phyloP scores from a whole-genome alignment of 1,140 invertebrate genomes.

The Saxidomus purpurata region DNA sequence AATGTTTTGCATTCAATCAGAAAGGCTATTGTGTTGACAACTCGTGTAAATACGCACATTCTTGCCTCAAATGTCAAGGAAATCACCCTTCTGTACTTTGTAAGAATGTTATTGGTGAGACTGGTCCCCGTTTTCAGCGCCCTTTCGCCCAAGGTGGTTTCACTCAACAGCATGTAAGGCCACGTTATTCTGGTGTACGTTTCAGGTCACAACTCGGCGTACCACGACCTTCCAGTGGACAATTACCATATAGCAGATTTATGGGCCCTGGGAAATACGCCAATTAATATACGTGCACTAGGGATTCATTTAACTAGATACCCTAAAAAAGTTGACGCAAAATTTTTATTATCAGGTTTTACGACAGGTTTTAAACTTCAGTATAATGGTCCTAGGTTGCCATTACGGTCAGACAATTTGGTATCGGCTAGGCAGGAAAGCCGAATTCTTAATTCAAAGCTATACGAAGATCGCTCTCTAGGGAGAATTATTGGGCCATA shows the following conservation, averaged over 20 bases:
- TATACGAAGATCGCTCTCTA: background rate
- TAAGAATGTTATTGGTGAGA: background rate
- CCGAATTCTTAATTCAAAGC: background rate
- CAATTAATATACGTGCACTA: background rate
- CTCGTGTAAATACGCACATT: background rate
- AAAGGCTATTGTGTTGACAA: background rate
- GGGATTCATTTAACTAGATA: background rate
- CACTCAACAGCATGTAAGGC: too few species aligned
- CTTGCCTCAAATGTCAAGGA: background rate
- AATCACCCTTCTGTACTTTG: background rate
- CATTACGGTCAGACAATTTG: background rate
- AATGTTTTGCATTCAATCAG: background rate
- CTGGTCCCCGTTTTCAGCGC: too few species aligned
- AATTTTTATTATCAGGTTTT: slow-evolving; percentile 2
- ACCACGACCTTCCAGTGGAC: background rate
- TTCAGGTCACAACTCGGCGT: background rate
- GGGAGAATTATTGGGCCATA: background rate
- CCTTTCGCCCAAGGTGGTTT: too few species aligned
- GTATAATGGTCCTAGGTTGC: background rate
- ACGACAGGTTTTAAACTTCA: background rate
- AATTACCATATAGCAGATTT: background rate
- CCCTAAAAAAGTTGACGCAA: background rate
- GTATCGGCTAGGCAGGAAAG: background rate
- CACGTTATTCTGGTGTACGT: background rate
- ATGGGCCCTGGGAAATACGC: background rate